Base-by-base conservation (phyloP, 2,888 invertebrate genomes). In the Lepidocyrtoides sp. region DNA sequence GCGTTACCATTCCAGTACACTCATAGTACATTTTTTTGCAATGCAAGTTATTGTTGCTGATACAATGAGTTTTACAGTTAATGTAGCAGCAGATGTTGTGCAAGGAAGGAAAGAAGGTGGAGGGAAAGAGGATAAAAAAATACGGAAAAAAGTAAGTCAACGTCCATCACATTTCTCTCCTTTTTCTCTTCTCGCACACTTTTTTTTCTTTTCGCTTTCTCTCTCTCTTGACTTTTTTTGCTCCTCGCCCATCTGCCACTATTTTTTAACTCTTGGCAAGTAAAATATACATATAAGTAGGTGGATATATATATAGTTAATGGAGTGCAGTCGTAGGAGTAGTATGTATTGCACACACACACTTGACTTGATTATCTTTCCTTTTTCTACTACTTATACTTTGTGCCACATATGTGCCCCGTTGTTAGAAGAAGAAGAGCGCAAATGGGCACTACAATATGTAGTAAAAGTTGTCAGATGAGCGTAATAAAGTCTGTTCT, bases 391-490 rank as follows among this genome's bases (percentile, higher is more conserved):
- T n/a, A n/a, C n/a, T n/a, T n/a, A n/a, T n/a, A n/a, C n/a, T n/a
- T n/a, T n/a, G n/a, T n/a, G n/a, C n/a, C n/a, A 72, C 69, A 72
- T 72, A 72, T 72, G 41, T 32, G 32, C n/a, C n/a, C n/a, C n/a
- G n/a, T n/a, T n/a, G n/a, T n/a, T 66, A 36, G 12, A 8, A 0
- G n/a, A 20, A 48, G 48, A 57, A 36, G 41, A 66, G 63, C 14
- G 63, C 60, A 75, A 81, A 81, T 69, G 81, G 83, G 81, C 84
- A 51, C 48, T 84, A 75, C 82, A 89, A 84, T 89, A 84, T 66
- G 84, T 72, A 89, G 89, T 89, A 89, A 89, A 89, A 86, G 51
- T 72, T 75, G 77, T 41, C 51, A 77, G 66, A 89, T 44, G 60
- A 72, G 60, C 17, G 75, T 89, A 72, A 81, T 89, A 89, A 89